phyloP scores from a whole-genome alignment of 2,797 vertebrate genomes.

The Salarias fasciatus region DNA sequence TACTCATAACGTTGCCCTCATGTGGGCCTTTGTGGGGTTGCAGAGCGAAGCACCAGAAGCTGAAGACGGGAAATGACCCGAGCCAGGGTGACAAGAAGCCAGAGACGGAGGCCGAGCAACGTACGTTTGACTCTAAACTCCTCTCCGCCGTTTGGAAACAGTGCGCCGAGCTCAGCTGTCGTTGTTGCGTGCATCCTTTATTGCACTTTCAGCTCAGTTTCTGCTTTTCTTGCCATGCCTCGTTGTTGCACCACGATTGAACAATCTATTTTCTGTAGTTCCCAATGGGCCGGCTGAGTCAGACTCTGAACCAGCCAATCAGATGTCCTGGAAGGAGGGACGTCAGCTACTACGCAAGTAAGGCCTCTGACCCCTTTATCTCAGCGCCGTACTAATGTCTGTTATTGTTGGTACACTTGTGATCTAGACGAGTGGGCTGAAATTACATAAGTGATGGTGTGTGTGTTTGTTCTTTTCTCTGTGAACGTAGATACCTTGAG shows the following conservation, averaged over 20 bases:
- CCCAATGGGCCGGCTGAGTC: constrained; percentile 88
- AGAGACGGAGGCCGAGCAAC: constrained; percentile 85
- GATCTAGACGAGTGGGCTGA: neutral
- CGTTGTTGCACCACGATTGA: constrained; percentile 47
- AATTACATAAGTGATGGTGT: neutral
- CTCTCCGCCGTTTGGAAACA: constrained; percentile 2
- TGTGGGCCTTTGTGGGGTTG: constrained; percentile 43
- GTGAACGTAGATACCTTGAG: constrained; percentile 87
- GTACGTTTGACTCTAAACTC: constrained; percentile 69
- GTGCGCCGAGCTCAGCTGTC: neutral
- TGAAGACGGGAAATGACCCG: constrained; percentile 89
- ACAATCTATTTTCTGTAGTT: constrained; percentile 74
- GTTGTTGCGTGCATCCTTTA: neutral
- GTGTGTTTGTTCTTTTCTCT: neutral
- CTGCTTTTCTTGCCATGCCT: constrained; percentile 15
- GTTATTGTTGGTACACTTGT: neutral
- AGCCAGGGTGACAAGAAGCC: constrained; percentile 89
- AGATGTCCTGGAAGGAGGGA: constrained; percentile 93
- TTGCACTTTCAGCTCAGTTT: constrained; percentile 1
- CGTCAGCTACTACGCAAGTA: constrained; percentile 93
- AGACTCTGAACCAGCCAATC: constrained; percentile 86
- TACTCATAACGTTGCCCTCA: constrained; percentile 25
- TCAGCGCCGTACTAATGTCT: neutral
- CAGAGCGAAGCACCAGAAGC: constrained; percentile 92
- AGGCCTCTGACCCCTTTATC: constrained; percentile 44